Evolutionary conservation across 2,888 invertebrate species (phyloP), one percentile per base, ranked within the genome.

Genomic region (Athripsodes cinereus): DNA sequence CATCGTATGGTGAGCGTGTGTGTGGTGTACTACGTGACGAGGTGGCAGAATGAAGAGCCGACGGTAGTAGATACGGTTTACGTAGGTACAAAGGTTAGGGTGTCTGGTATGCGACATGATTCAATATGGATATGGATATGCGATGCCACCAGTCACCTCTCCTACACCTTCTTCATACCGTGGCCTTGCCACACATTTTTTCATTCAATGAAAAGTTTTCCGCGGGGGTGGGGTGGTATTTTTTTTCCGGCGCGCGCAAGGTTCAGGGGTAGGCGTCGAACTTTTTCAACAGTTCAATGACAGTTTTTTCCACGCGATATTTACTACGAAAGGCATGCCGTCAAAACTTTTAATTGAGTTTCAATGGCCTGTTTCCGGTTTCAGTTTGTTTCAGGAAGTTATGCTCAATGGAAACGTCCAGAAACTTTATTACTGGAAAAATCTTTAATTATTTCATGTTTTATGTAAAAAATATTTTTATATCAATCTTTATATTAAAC

Each of bases 201-300:
- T 64, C 74, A 69, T 76, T 78, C 81, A 83, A 82, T 83, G 82
- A 81, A 81, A 82, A 80, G 78, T 81, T 81, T 72, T 70, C 66
- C 65, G 74, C 70, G 74, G 73, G 74, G 71, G 70, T 74, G 71
- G 75, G 73, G 65, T 62, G 61, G 64, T 66, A 74, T 74, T 76
- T 78, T 78, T n/a, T 78, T 67, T 67, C 65, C 68, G 70, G 69
- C 59, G 64, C 69, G 69, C 69, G 69, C 66, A 56, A 54, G 69
- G 71, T 47, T 16, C 21, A 21, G 52, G 49, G 52, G 53, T 52
- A 44, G 53, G 55, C 58, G 53, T 34, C 55, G 46, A 56, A 60
- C 58, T 58, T 57, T 60, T 58, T 58, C 53, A 53, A 51, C 49
- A 57, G 57, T 57, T 58, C 58, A 49, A 58, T 58, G 58, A 58